Percentiles rank a stretch among this genome's conserved stretches.
Conservation (phyloP, 2,797 vertebrate genomes). For the Trachurus trachurus region DNA sequence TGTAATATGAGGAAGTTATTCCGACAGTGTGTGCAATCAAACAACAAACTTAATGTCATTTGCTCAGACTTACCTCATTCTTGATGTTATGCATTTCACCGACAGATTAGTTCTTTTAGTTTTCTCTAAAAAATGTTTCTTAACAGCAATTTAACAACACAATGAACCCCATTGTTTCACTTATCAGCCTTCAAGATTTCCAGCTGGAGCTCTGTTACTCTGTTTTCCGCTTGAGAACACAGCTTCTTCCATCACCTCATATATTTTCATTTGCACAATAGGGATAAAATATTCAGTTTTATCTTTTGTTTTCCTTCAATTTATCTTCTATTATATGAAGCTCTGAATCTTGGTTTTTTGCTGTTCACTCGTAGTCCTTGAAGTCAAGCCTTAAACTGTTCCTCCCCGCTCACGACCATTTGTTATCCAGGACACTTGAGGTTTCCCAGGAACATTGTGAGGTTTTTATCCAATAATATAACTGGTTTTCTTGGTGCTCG, state of each 20-base stretch:
- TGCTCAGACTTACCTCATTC: not conserved
- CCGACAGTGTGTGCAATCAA: not conserved
- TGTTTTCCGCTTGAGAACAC: not conserved
- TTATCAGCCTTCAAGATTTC: not conserved
- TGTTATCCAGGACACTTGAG: conserved; percentile 3
- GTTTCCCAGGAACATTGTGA: conserved; percentile 11
- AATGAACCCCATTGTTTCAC: not conserved
- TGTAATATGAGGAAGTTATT: not conserved
- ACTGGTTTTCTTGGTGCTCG: not conserved
- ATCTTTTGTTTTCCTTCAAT: conserved; percentile 25
- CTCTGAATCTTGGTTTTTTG: conserved; percentile 17
- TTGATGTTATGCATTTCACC: not conserved
- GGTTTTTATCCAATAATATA: not conserved
- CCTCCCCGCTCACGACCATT: not conserved
- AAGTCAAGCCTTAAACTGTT: conserved; percentile 22
- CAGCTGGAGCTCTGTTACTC: not conserved
- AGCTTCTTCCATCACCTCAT: conserved; percentile 1
- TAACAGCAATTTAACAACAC: not conserved
- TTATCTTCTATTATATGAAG: conserved; percentile 20
- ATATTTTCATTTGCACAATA: not conserved
- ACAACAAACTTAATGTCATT: not conserved
- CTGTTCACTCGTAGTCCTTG: conserved; percentile 31
- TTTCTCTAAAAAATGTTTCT: not conserved
- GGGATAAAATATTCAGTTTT: not conserved
- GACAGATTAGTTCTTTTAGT: not conserved